These are phyloP conservation scores for Melanaphis sacchari DNA, from an alignment of 1,140 invertebrate genomes.

Conservation along the genomic window DNA sequence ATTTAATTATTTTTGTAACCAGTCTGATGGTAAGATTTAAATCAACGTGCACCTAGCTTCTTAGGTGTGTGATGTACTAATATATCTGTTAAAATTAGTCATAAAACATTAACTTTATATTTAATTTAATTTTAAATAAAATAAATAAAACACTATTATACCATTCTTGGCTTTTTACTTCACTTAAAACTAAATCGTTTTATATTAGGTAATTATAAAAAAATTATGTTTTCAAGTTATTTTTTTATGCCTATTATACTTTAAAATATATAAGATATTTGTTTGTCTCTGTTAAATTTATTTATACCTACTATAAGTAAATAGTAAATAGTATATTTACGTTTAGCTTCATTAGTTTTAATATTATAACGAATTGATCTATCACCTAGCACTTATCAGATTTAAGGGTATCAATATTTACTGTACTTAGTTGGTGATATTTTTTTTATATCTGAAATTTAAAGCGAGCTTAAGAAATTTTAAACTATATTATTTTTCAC, in stretches of 20 bases:
- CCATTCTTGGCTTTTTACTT: background rate
- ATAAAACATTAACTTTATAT: background rate
- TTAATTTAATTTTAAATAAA: background rate
- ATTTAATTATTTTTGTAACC: slow-evolving; percentile 2
- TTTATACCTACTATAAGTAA: too few species aligned
- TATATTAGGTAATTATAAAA: background rate
- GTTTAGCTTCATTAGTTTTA: background rate
- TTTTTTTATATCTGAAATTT: background rate
- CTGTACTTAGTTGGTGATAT: background rate
- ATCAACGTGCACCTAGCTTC: background rate
- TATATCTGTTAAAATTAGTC: background rate
- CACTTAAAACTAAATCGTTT: background rate
- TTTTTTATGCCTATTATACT: background rate
- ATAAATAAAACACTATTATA: background rate
- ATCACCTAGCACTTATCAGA: too few species aligned
- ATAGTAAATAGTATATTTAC: background rate
- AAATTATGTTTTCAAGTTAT: background rate
- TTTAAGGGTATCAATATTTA: too few species aligned
- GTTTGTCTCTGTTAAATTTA: too few species aligned
- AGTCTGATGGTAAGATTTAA: background rate
- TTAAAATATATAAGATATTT: too few species aligned
- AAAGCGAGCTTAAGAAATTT: background rate
- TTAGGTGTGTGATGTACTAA: too few species aligned
- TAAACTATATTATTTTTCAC: too few species aligned
- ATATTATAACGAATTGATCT: background rate